Conservation (phyloP, 2,797 vertebrate species). For the Danionella dracula region DNA sequence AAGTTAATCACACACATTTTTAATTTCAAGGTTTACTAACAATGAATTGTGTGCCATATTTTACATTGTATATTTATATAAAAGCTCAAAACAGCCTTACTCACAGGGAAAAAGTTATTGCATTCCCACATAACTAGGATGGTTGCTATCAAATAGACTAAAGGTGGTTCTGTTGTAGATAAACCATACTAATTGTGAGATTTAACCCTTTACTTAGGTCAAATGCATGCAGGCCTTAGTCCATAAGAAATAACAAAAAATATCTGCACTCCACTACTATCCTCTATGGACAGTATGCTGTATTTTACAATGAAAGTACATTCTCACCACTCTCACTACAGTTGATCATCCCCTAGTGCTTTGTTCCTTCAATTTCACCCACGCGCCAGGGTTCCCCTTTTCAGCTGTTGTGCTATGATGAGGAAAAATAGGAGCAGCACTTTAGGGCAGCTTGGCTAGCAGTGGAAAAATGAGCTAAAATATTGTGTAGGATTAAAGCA, state of each 20-base stretch:
- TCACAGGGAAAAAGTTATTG: too few relatives aligned
- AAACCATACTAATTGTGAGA: too few relatives aligned
- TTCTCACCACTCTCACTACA: slow-evolving; percentile 10
- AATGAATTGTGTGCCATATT: too few relatives aligned
- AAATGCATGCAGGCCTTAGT: not conserved
- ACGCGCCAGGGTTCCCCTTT: slow-evolving; percentile 58
- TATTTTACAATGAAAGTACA: not conserved
- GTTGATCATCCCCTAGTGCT: slow-evolving; percentile 49
- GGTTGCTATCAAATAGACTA: too few relatives aligned
- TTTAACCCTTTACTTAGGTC: not conserved
- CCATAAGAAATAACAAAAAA: too few relatives aligned
- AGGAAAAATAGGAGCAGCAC: slow-evolving; percentile 76
- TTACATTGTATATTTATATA: too few relatives aligned
- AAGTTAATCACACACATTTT: too few relatives aligned
- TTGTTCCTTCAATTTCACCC: slow-evolving; percentile 60
- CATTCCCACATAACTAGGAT: too few relatives aligned
- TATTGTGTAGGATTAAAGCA: slow-evolving; percentile 73
- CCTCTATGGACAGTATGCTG: not conserved
- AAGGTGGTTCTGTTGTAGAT: too few relatives aligned
- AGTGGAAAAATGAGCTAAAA: slow-evolving; percentile 62
- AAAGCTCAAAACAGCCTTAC: too few relatives aligned
- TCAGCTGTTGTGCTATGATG: slow-evolving; percentile 48
- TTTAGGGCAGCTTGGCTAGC: slow-evolving; percentile 71
- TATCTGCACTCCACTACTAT: not conserved
- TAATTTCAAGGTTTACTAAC: too few relatives aligned